Evolutionary conservation across 2,797 vertebrate species (phyloP), one percentile per base, ranked within the genome.

Genomic region (Myotis pilosus): DNA sequence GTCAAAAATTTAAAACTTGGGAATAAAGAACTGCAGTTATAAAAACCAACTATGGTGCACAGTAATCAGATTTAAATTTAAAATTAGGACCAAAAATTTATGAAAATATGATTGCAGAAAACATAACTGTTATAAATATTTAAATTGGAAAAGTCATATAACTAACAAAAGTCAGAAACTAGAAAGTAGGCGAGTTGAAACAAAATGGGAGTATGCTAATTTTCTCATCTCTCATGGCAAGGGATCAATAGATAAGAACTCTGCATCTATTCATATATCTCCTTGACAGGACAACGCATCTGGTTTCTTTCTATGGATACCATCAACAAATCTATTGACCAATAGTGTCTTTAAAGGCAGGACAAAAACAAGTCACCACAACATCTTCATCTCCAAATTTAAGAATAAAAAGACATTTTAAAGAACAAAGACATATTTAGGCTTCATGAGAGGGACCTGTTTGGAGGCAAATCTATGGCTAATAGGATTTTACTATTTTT

Each of bases 401-500:
- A 95, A 85, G 33, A 60, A 69, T 44, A 71, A 64, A 68, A 55
- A 64, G 17, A 86, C 55, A 28, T 87, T 28, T 91, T 72, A n/a
- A 79, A 76, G 57, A 84, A 41, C 75, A 20, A 75, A 81, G 53
- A 33, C 41, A 69, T 20, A 49, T 19, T 19, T 79, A n/a, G n/a
- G 10, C 30, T 91, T 91, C 44, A 71, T 78, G 55, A 85, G n/a
- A 93, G 60, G 22, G 38, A 41, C 25, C 22, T 78, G 16, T 75
- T 2, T 95, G 78, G 85, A 97, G 89, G 23, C n/a, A 97, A 97
- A 97, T 94, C 82, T 80, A 97, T 74, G 88, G 94, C 86, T 95
- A 96, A 95, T 90, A 94, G 92, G 55, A 95, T 95, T 96, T 96
- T 96, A 97, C 91, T 88, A 75, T 94, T 92, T 97, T 95, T 28